Evolutionary conservation across 2,797 vertebrate species (phyloP).

Genomic region (Rhabdophis nuchalis): DNA sequence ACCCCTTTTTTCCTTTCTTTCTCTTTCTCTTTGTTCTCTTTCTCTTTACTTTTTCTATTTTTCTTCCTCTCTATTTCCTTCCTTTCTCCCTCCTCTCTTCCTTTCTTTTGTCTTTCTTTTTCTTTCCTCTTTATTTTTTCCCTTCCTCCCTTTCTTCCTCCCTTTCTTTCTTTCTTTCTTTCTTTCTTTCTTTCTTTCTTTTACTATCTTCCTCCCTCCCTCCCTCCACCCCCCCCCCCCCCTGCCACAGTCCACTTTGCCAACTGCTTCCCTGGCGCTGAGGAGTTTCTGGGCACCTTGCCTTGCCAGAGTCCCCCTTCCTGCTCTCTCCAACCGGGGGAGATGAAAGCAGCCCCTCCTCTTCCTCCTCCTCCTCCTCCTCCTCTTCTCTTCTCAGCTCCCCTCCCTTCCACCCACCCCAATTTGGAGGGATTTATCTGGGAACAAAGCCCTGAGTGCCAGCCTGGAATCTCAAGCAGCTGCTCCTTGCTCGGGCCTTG

Average conservation of each 20-base stretch:
- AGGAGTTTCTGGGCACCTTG: not conserved
- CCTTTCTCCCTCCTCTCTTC: too few species aligned
- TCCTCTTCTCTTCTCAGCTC: too few species aligned
- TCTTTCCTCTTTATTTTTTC: too few species aligned
- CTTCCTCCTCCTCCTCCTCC: not conserved
- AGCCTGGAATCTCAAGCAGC: slow-evolving; percentile 34
- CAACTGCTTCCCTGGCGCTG: slow-evolving; percentile 15
- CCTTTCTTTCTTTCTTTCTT: not conserved
- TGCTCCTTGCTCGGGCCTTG: not conserved
- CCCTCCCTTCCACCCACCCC: not conserved
- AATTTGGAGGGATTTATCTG: slow-evolving; percentile 12
- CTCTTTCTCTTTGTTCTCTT: too few species aligned
- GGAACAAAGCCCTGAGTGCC: slow-evolving; percentile 17
- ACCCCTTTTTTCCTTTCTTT: too few species aligned
- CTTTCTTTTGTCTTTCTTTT: too few species aligned
- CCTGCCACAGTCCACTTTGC: not conserved
- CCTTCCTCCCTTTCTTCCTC: too few species aligned
- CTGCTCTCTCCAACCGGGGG: not conserved
- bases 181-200: not conserved
- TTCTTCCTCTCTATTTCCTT: too few species aligned
- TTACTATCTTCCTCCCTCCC: rapidly evolving
- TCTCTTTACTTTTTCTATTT: too few species aligned
- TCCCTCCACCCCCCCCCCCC: too few species aligned
- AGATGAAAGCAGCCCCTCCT: slow-evolving; percentile 3
- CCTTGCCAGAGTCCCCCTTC: not conserved